Conservation (phyloP, 1,140 invertebrate species). For the Zaprionus inermis region DNA sequence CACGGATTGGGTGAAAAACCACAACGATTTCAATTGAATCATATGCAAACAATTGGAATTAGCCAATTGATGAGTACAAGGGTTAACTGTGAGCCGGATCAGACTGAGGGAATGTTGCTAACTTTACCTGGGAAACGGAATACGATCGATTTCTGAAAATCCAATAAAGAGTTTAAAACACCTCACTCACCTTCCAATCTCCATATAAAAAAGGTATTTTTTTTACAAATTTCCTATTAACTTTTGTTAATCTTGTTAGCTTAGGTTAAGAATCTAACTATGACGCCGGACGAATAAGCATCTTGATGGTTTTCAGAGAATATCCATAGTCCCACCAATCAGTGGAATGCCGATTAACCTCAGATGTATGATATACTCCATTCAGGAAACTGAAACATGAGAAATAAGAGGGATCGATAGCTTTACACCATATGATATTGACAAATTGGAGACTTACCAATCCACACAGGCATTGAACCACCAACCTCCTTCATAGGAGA, state of each 20-base stretch:
- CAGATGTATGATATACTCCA: not conserved
- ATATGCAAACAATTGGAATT: conserved; percentile 60
- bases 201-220: too few relatives aligned
- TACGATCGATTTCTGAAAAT: conserved; percentile 18
- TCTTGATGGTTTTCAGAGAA: not conserved
- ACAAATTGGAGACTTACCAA: not conserved
- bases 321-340: not conserved
- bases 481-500: not conserved
- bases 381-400: not conserved
- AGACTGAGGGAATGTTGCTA: conserved; percentile 32
- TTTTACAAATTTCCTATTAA: too few relatives aligned
- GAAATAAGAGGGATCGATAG: not conserved
- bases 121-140: conserved; percentile 1
- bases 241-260: too few relatives aligned
- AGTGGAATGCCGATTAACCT: not conserved
- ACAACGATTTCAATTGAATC: conserved; percentile 67
- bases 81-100: conserved; percentile 31
- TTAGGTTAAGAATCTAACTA: not conserved
- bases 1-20: conserved; percentile 64
- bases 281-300: not conserved
- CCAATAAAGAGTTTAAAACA: not conserved
- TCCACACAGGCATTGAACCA: not conserved
- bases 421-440: not conserved
- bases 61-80: conserved; percentile 46
- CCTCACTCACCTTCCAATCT: too few relatives aligned